Evolutionary conservation across 2,888 invertebrate species (phyloP).

Genomic region (Lymantria monacha): DNA sequence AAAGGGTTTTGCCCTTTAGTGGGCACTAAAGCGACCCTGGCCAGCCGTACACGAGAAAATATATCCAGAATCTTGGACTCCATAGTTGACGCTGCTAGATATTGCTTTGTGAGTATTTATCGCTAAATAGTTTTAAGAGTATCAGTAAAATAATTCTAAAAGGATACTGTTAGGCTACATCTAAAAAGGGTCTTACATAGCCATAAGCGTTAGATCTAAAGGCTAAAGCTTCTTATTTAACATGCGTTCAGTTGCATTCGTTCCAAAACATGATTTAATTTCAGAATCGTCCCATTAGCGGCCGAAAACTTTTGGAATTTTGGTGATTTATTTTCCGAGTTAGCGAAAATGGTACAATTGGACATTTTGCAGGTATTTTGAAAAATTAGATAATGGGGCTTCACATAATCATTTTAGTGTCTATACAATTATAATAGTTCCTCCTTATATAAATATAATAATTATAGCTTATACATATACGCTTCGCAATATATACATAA

Average conservation of each 20-base stretch:
- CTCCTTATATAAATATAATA: constrained; percentile 30
- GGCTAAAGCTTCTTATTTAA: constrained; percentile 32
- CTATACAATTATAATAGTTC: constrained; percentile 29
- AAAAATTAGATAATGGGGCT: constrained; percentile 64
- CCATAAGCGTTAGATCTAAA: constrained; percentile 9
- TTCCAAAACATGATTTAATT: constrained; percentile 70
- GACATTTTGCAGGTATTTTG: constrained; percentile 73
- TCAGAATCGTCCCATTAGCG: constrained; percentile 70
- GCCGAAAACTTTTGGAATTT: constrained; percentile 71
- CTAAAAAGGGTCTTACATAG: constrained; percentile 24
- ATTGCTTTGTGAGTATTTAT: constrained; percentile 75
- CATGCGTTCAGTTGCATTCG: constrained; percentile 49
- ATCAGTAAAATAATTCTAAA: constrained; percentile 6
- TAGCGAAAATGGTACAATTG: constrained; percentile 76
- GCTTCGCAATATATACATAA: constrained; percentile 46
- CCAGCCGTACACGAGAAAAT: constrained; percentile 72
- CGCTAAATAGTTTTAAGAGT: constrained; percentile 3
- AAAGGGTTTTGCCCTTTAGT: constrained; percentile 57
- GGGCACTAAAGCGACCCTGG: constrained; percentile 68
- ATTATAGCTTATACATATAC: constrained; percentile 30
- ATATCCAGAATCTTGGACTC: constrained; percentile 79
- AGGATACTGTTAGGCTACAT: constrained; percentile 25
- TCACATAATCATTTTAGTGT: constrained; percentile 43
- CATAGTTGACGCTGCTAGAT: constrained; percentile 78
- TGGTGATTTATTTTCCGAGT: constrained; percentile 60